A percentile compares a stretch with the other conserved stretches of the same genome.
phyloP scores from a whole-genome alignment of 2,888 invertebrate species.

The Epicampocera succincta region DNA sequence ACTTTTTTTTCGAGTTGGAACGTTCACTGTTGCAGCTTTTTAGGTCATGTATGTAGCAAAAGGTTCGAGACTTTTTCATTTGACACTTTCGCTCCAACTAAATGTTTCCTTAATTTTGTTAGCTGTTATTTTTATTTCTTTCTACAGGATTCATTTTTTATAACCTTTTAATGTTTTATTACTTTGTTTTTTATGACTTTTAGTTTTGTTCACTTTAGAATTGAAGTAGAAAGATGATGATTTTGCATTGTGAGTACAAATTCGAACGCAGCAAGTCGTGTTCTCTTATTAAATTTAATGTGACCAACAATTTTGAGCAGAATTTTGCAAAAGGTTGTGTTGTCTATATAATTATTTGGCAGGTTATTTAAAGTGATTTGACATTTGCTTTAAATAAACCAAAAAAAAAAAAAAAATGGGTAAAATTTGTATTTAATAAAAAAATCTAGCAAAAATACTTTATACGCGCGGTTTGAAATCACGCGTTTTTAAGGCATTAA shows the following conservation, averaged over 20 bases:
- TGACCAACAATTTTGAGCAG: constrained; percentile 4
- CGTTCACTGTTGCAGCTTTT: constrained; percentile 39
- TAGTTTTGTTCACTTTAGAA: constrained; percentile 1
- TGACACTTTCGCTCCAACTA: constrained; percentile 51
- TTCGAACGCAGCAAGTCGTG: constrained; percentile 11
- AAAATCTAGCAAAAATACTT: no score
- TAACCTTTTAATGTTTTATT: constrained; percentile 59
- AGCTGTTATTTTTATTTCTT: constrained; percentile 19
- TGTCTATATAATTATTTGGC: no score
- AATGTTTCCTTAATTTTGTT: constrained; percentile 35
- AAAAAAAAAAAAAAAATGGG: no score
- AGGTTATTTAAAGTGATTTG: no score
- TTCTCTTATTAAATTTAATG: not conserved
- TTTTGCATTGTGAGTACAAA: constrained; percentile 34
- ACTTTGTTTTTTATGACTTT: constrained; percentile 45
- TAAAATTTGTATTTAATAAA: no score
- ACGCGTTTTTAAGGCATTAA: no score
- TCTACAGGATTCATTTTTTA: constrained; percentile 55
- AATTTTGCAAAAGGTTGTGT: no score
- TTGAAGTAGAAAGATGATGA: constrained; percentile 3
- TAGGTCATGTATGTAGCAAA: constrained; percentile 59
- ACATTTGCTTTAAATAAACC: no score
- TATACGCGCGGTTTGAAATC: no score
- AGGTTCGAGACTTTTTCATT: constrained; percentile 45
- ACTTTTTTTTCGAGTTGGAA: constrained; percentile 36